Base-by-base conservation (phyloP, 1,140 invertebrate species). In the Meloidogyne hapla region DNA sequence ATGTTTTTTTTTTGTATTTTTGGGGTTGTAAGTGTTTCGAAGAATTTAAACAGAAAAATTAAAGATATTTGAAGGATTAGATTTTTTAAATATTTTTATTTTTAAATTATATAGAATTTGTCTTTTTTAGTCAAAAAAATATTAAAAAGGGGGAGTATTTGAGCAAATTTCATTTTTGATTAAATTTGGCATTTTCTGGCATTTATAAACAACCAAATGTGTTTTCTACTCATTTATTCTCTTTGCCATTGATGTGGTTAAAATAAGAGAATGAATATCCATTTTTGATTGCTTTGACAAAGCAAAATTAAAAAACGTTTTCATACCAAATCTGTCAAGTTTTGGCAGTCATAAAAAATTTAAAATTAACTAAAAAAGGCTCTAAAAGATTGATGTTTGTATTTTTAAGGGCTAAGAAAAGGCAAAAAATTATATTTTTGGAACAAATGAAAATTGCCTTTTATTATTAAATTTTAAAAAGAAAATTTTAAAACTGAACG, bases 251-350 rank as follows among this genome's bases (percentile, higher is more conserved):
- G 45, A 18, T 18, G 4, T 18, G 45, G 13, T 48, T 18, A 18
- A 48, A 48, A 48, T 18, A 48, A 6, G 33, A 33, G 1, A 33
- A 8, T 0, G 5, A n/a, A 48, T 56, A 56, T 56, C 48, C 48
- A 56, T 56, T 56, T 56, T 56, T 56, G 48, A 56, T 56, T 56
- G n/a, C 48, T n/a, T 48, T 56, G n/a, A 56, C n/a, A n/a, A 56
- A 56, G 48, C 18, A n/a, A 56, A 33, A 56, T n/a, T 56, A n/a
- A 56, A 56, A 56, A 56, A 2, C 2, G 9, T 42, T 42, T 42
- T 15, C 13, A 15, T 10, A 9, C 42, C 42, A 45, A 45, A 56
- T 56, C 48, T 56, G 48, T 56, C 48, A 56, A 56, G 33, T 56
- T n/a, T n/a, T n/a, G n/a, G n/a, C 8, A 56, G 3, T 56, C 48